Evolutionary conservation across 2,113 vertebrate genomes (phyloP).

Genomic region (Thamnophis sirtalis): DNA sequence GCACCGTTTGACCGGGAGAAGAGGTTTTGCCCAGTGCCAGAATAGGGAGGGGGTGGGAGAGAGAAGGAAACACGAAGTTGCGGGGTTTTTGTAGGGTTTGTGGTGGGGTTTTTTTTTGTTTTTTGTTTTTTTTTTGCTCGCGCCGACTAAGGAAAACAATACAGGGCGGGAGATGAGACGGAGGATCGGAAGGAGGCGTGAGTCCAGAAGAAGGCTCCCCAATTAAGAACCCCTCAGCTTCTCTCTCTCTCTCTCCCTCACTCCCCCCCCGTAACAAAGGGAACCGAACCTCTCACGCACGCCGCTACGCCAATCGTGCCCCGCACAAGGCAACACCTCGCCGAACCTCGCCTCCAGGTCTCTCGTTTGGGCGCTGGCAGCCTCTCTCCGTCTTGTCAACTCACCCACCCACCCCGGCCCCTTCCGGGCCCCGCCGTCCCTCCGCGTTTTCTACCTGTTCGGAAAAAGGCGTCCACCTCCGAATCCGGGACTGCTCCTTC

Average conservation of each 20-base stretch:
- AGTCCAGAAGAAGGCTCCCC: background rate
- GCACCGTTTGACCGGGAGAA: background rate
- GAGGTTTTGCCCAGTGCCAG: background rate
- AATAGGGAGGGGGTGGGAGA: too few species aligned
- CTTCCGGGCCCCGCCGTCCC: conserved; percentile 8
- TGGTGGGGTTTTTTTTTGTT: too few species aligned
- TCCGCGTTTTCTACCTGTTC: conserved; percentile 75
- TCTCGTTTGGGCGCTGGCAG: conserved; percentile 24
- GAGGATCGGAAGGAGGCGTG: background rate
- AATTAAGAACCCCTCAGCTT: background rate
- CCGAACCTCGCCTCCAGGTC: conserved; percentile 36
- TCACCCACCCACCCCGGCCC: background rate
- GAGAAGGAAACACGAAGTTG: background rate
- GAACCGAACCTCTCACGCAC: conserved; percentile 29
- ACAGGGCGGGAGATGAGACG: background rate
- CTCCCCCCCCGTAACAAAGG: conserved; percentile 8
- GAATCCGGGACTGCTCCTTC: conserved; percentile 80
- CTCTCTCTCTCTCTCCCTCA: too few species aligned
- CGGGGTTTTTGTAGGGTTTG: background rate
- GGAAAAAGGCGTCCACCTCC: conserved; percentile 85
- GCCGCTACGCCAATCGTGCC: background rate
- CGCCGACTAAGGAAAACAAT: background rate
- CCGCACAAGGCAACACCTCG: background rate
- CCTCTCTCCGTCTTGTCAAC: background rate
- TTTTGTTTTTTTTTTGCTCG: background rate